A percentile compares a stretch with the other conserved stretches of the same genome.
phyloP scores from a whole-genome alignment of 2,888 invertebrate genomes.

The Adineta ricciae region DNA sequence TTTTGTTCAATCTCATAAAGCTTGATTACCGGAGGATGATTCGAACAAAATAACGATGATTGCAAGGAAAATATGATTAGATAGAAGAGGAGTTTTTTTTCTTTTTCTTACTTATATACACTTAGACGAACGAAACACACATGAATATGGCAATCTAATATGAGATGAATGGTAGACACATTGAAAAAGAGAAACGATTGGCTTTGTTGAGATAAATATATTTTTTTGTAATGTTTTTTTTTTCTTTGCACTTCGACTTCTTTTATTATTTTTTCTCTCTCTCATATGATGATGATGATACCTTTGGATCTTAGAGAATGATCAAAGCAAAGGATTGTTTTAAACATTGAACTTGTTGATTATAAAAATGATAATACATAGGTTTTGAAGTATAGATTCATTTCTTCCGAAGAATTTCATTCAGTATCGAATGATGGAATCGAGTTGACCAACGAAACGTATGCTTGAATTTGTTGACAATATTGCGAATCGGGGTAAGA shows the following conservation, averaged over 20 bases:
- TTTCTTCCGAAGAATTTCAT: background rate
- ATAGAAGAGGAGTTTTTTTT: background rate
- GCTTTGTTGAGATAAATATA: background rate
- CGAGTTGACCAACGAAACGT: too few relatives aligned
- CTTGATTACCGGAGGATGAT: slow-evolving; percentile 22
- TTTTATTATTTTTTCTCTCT: background rate
- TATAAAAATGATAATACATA: background rate
- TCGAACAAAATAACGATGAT: background rate
- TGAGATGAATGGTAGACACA: background rate
- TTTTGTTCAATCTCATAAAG: background rate
- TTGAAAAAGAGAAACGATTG: background rate
- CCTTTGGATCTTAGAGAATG: background rate
- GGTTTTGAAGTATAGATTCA: background rate
- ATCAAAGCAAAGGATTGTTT: background rate
- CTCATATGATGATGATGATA: background rate
- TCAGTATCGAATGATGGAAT: background rate
- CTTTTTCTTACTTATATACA: background rate
- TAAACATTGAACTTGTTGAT: background rate
- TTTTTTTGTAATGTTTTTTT: background rate
- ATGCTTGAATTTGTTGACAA: background rate
- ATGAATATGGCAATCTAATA: background rate
- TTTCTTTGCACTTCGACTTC: background rate
- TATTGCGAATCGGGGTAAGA: background rate
- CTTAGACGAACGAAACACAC: background rate
- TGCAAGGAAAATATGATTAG: background rate